A percentile compares a stretch with the other conserved stretches of the same genome.
Evolutionary conservation across 2,113 vertebrate species (phyloP).

Genomic region (Propithecus coquereli): DNA sequence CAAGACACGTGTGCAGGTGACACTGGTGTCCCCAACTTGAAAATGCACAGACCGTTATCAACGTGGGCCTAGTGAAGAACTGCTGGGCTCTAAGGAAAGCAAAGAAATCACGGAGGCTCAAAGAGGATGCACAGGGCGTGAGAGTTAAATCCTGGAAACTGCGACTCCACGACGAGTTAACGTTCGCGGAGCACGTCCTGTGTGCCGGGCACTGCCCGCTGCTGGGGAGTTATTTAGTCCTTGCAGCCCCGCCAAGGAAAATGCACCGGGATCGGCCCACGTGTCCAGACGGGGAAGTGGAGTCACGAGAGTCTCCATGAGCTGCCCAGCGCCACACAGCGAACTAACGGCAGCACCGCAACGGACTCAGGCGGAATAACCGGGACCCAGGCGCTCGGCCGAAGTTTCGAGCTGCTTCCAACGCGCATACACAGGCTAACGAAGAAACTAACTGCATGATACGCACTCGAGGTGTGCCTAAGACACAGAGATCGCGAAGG

Average conservation of each 20-base stretch:
- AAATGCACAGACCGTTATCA: fast-evolving
- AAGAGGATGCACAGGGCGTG: fast-evolving
- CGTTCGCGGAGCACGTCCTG: fast-evolving
- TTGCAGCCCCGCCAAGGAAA: fast-evolving
- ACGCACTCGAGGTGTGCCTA: fast-evolving
- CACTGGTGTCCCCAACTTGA: fast-evolving
- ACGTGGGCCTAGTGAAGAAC: fast-evolving
- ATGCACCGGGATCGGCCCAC: fast-evolving
- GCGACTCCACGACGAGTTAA: fast-evolving
- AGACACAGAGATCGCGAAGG: not conserved
- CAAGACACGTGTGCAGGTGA: fast-evolving
- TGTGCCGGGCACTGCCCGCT: fast-evolving
- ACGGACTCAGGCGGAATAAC: not conserved
- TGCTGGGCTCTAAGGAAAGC: not conserved
- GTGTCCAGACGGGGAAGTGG: fast-evolving
- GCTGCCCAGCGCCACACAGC: fast-evolving
- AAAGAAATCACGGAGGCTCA: fast-evolving
- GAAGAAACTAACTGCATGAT: not conserved
- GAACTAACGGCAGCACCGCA: fast-evolving
- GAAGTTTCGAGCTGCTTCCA: not conserved
- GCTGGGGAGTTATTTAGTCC: not conserved
- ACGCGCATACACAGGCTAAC: fast-evolving
- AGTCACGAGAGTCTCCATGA: fast-evolving
- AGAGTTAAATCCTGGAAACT: not conserved
- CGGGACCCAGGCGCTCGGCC: not conserved